Evolutionary conservation across 2,888 invertebrate genomes (phyloP).

Genomic region (Allacma fusca): DNA sequence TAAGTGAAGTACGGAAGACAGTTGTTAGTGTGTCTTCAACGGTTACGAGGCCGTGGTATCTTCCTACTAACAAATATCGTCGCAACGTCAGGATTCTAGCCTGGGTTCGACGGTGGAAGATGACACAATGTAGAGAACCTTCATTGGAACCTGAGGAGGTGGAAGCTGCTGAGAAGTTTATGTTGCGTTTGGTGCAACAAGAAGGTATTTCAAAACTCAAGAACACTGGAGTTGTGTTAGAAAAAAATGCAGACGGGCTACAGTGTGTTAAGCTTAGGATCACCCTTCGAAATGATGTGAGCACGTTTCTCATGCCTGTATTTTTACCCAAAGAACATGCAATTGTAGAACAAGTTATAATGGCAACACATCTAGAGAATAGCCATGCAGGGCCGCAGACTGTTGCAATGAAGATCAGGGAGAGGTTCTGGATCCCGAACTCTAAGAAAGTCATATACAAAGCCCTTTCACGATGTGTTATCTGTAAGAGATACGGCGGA

Average conservation of each 20-base stretch:
- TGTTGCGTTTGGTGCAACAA: constrained; percentile 19
- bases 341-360: constrained; percentile 53
- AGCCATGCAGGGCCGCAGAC: constrained; percentile 20
- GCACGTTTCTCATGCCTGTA: constrained; percentile 60
- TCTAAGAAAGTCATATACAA: not conserved
- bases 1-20: constrained; percentile 10
- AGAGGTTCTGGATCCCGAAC: not conserved
- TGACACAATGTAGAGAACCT: not conserved
- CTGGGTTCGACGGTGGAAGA: constrained; percentile 50
- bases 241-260: not conserved
- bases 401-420: not conserved
- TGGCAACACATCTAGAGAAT: constrained; percentile 6
- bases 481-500: not conserved
- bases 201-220: not conserved
- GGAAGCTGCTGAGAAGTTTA: not conserved
- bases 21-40: too few relatives aligned
- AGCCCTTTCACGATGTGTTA: not conserved
- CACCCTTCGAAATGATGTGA: constrained; percentile 51
- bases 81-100: constrained; percentile 58
- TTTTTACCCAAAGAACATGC: constrained; percentile 60
- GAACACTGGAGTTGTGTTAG: not conserved
- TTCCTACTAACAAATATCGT: constrained; percentile 38
- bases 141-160: not conserved
- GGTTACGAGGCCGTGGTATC: too few relatives aligned
- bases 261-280: constrained; percentile 18